Base-by-base conservation (phyloP, 2,113 vertebrate genomes). In the Lepus americanus region DNA sequence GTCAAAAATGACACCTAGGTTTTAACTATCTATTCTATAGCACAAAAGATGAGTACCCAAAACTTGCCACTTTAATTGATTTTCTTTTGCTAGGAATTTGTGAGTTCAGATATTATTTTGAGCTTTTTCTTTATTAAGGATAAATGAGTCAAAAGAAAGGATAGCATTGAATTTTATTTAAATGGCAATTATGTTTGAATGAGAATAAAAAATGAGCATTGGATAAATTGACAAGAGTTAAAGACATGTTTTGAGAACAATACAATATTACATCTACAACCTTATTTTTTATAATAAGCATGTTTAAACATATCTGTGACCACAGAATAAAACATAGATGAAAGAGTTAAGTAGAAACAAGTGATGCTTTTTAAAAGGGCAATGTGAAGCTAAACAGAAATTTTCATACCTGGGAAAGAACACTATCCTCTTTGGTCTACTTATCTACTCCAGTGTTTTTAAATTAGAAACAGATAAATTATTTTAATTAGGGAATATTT, bases 401-500 rank as follows among this genome's bases (percentile, higher is more conserved):
- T 84, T 36, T 44, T 93, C 67, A 73, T 96, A 87, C 67, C 81
- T 96, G 81, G 31, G 49, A 96, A 85, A 90, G 49, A 72, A 14
- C 61, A 72, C 55, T 85, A 80, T 82, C 16, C 85, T 84, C 94
- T 20, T 96, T 79, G 72, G 89, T 89, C 90, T 92, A 89, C 61
- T 95, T 91, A 87, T 63, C 36, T 67, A 89, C 73, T 85, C 92
- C 87, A 78, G 61, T 77, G 36, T 87, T 87, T 95, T 94, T 81
- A 92, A 94, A 93, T 84, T 81, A 85, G 77, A 93, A 91, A 95
- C 31, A 84, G 76, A 95, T 61, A 96, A 77, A 94, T 95, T 93
- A 94, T 87, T 73, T 93, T 95, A 96, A 97, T 96, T 90, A 96
- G 80, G 33, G 90, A 87, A 94, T 94, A 96, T 94, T 97, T 95